Base-by-base conservation (phyloP, 2,113 vertebrate genomes). In the Deroptyus accipitrinus region DNA sequence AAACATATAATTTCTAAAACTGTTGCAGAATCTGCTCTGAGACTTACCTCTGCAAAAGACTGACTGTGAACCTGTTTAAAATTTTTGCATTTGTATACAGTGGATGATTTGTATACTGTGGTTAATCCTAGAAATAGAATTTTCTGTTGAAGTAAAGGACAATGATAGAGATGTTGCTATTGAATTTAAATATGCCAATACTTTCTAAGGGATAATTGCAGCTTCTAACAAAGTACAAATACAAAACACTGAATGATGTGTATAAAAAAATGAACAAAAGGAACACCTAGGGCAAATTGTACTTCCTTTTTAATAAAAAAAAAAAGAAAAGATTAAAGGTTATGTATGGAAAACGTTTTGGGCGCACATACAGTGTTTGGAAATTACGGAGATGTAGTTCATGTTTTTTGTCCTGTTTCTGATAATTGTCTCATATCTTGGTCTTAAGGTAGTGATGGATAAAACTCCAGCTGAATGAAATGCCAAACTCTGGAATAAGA, bases 271-370 rank as follows among this genome's bases (percentile, higher is more conserved):
- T 35, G 55, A 57, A 31, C 13, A 62, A 35, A 52, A 41, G 20
- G 17, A 48, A 52, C 30, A 61, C 12, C 31, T 57, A 57, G 22
- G 20, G 13, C 11, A 63, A 54, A 41, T 20, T 42, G 6, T n/a
- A 11, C 1, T 51, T n/a, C 13, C 8, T 3, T n/a, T n/a, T 48
- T 23, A n/a, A n/a, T n/a, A n/a, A n/a, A n/a, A 17, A 17, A 16
- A 42, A 17, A 2, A 22, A 48, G 24, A 49, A 49, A 83, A 42
- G 15, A 42, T 30, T 35, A 30, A 22, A 66, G 9, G 3, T 57
- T 33, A 54, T 31, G 9, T 7, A 30, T 27, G 3, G 12, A 72
- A 88, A 39, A 5, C 44, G 18, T 72, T 80, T 23, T 75, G 6
- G 2, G 7, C 3, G 39, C 7, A 48, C 7, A 6, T 72, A 31